Base-by-base conservation (phyloP, 2,113 vertebrate species). In the Seriola aureovittata region DNA sequence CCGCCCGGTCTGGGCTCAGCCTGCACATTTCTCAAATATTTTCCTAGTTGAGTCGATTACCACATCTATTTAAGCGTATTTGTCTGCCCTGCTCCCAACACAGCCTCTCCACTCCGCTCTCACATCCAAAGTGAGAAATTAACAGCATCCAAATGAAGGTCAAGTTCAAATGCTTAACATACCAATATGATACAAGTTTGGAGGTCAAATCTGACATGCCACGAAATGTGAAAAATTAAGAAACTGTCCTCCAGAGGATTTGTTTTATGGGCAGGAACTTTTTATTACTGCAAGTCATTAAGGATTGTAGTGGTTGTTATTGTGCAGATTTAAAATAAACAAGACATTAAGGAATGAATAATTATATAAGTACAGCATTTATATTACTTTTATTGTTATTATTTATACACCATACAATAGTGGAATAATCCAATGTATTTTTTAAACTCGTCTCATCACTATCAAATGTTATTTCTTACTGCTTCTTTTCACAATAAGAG, bases 1-100 rank as follows among this genome's bases (percentile, higher is more conserved):
- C 81, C 82, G 48, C 75, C 80, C 70, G 23, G 25, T 91, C 86
- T 90, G 82, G 89, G 82, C 84, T 82, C 82, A 62, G 80, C 63
- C 72, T 70, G 76, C 64, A 89, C 91, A 92, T 94, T 91, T 91
- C 80, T 91, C 69, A 84, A 86, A 94, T 94, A 91, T 72, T 94
- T 94, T 94, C 92, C 93, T 59, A 73, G 75, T 82, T 78, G 90
- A 91, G 89, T 92, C 84, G 62, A 93, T 88, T 57, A 88, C 89
- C 84, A 88, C 89, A 90, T 84, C 81, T 83, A 81, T 85, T 85
- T 42, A 55, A 71, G 32, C 23, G 52, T 34, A 77, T 87, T 80
- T 65, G 38, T 85, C 69, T 50, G 62, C 73, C 71, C 58, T 71
- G 71, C 57, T 70, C 60, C 23, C 62, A 50, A 67, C 77, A 69